Evolutionary conservation across 2,113 vertebrate genomes (phyloP).

Genomic region (Garra rufa): DNA sequence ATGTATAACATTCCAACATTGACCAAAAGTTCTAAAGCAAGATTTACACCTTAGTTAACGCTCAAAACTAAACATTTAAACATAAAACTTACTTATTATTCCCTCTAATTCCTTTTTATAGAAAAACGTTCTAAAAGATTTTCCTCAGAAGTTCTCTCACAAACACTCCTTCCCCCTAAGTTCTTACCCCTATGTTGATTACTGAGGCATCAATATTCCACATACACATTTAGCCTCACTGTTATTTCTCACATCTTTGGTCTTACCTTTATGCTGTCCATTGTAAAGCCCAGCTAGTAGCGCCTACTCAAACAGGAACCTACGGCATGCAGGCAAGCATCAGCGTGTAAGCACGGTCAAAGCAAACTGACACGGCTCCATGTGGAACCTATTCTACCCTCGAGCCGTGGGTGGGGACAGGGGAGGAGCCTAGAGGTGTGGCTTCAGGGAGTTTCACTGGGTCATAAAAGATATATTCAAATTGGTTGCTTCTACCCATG

Average conservation of each 20-base stretch:
- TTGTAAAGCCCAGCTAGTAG: slow-evolving; percentile 5
- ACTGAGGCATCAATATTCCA: background rate
- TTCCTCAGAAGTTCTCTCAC: background rate
- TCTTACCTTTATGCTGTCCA: slow-evolving; percentile 44
- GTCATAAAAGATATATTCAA: background rate
- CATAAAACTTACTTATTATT: background rate
- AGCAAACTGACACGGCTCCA: slow-evolving; percentile 25
- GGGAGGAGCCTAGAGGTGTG: slow-evolving; percentile 31
- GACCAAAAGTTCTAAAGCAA: no score
- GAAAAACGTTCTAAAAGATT: background rate
- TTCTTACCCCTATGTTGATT: background rate
- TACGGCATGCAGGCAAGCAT: slow-evolving; percentile 28
- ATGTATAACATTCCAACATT: background rate
- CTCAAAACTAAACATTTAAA: background rate
- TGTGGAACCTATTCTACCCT: slow-evolving; percentile 27
- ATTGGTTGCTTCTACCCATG: background rate
- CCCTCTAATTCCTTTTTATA: background rate
- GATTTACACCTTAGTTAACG: background rate
- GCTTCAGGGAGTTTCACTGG: background rate
- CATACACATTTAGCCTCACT: background rate
- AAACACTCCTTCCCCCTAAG: background rate
- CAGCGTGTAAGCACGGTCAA: background rate
- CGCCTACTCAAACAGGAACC: background rate
- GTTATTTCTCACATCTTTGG: background rate
- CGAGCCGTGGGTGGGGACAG: background rate